phyloP scores from a whole-genome alignment of 2,797 vertebrate species.

The Alcedo atthis region DNA sequence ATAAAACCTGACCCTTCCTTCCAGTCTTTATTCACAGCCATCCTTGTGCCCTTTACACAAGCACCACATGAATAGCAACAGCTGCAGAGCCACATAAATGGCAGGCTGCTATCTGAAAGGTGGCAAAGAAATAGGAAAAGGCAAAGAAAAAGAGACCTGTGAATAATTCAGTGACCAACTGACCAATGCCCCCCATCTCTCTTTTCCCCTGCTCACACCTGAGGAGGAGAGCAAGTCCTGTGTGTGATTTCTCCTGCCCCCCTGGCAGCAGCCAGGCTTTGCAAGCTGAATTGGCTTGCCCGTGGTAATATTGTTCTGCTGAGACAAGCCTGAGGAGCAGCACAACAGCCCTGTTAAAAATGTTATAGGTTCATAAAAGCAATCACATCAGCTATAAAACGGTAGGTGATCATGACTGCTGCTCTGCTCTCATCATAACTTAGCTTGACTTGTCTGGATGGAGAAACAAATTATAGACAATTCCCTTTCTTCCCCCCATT shows the following conservation, averaged over 20 bases:
- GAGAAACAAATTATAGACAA: constrained; percentile 76
- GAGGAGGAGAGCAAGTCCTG: background rate
- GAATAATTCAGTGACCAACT: constrained; percentile 55
- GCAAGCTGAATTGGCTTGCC: constrained; percentile 63
- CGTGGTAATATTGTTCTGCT: constrained; percentile 69
- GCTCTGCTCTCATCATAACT: constrained; percentile 67
- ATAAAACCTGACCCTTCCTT: background rate
- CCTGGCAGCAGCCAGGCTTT: background rate
- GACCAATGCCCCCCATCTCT: background rate
- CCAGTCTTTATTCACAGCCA: background rate
- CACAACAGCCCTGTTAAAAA: constrained; percentile 70
- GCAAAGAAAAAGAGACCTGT: constrained; percentile 11
- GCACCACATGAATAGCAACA: constrained; percentile 14
- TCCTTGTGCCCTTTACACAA: constrained; percentile 15
- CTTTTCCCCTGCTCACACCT: background rate
- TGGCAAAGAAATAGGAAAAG: background rate
- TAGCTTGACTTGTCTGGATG: constrained; percentile 74
- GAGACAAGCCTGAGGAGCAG: constrained; percentile 68
- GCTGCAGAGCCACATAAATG: constrained; percentile 40
- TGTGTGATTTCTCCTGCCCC: constrained; percentile 2
- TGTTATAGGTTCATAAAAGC: constrained; percentile 77
- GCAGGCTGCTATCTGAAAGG: constrained; percentile 27
- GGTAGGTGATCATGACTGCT: constrained; percentile 74
- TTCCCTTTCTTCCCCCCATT: constrained; percentile 49
- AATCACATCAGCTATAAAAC: constrained; percentile 77